phyloP scores from a whole-genome alignment of 2,113 vertebrate species.

The Leucosticte australis region DNA sequence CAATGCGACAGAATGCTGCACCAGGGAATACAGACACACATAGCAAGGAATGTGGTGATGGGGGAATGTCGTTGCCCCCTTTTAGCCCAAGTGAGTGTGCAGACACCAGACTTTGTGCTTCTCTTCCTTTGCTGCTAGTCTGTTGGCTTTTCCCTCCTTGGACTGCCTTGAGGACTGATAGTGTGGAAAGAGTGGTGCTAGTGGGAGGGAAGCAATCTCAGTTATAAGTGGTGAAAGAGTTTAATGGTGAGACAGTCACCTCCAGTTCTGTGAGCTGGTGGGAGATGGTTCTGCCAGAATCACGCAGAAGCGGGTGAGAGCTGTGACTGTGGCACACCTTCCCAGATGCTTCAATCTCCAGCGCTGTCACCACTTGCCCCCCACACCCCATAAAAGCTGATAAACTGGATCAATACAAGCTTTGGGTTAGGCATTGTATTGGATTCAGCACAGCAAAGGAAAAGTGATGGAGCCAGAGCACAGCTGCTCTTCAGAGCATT shows the following conservation, averaged over 20 bases:
- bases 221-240: background rate
- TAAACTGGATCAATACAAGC: background rate
- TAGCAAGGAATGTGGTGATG: background rate
- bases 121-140: background rate
- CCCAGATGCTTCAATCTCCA: background rate
- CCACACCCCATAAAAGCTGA: background rate
- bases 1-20: fast-evolving
- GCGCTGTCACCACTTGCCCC: background rate
- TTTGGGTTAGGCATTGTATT: background rate
- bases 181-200: background rate
- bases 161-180: background rate
- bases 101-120: background rate
- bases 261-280: background rate
- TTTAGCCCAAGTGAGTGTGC: background rate
- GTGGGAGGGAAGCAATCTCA: background rate
- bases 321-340: background rate
- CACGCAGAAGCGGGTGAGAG: background rate
- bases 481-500: background rate
- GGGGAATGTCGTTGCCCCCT: background rate
- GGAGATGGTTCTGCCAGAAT: background rate
- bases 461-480: background rate
- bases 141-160: background rate
- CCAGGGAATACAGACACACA: background rate
- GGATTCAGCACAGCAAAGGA: background rate
- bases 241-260: background rate